Percentiles rank a stretch among this genome's conserved stretches.
Conservation (phyloP, 1,140 invertebrate genomes). For the Dreissena rostriformis region DNA sequence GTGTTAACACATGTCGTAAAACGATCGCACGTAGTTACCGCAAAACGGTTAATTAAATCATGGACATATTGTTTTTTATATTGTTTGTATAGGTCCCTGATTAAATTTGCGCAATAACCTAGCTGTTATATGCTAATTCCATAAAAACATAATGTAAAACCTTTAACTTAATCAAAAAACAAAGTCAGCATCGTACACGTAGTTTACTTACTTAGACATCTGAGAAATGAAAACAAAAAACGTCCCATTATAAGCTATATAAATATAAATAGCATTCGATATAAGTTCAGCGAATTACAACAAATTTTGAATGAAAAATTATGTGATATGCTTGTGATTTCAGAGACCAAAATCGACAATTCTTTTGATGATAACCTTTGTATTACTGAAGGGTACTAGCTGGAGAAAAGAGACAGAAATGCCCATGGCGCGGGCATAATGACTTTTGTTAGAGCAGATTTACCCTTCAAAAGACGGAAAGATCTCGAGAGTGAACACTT, state of each 20-base stretch:
- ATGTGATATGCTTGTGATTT: background rate
- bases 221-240: background rate
- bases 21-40: no score
- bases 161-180: no score
- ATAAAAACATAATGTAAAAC: no score
- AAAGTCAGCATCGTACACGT: no score
- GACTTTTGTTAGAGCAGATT: constrained; percentile 29
- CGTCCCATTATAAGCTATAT: background rate
- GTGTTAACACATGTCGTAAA: no score
- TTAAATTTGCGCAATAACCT: no score
- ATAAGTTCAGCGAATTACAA: constrained; percentile 14
- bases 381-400: background rate
- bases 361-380: constrained; percentile 10
- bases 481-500: background rate
- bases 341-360: constrained; percentile 29
- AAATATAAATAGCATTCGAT: constrained; percentile 27
- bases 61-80: no score
- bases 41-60: no score
- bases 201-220: no score
- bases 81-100: no score
- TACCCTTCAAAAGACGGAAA: constrained; percentile 26
- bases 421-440: constrained; percentile 18
- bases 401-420: constrained; percentile 30
- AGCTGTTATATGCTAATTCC: no score
- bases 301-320: background rate